Conservation (phyloP, 2,797 vertebrate genomes). For the Oryzias sinensis region DNA sequence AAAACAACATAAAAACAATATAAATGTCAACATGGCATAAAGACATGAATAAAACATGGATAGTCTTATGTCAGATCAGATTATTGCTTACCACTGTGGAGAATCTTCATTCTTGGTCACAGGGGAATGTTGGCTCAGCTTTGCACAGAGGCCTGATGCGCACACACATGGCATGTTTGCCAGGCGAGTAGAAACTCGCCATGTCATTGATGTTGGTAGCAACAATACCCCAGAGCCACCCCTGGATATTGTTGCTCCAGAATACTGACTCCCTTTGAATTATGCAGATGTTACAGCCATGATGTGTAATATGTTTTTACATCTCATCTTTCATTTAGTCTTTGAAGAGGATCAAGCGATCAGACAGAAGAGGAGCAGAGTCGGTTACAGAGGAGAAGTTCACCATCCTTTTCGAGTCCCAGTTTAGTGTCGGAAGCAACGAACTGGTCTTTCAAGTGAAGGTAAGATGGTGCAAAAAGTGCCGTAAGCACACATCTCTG, state of each 20-base stretch:
- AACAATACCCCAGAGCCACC: constrained; percentile 4
- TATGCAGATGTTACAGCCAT: constrained; percentile 12
- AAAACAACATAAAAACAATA: too few species aligned
- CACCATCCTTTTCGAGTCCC: constrained; percentile 95
- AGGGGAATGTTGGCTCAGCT: neutral
- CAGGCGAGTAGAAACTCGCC: neutral
- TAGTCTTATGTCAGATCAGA: too few species aligned
- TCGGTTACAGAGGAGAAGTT: constrained; percentile 98
- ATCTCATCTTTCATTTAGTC: constrained; percentile 73
- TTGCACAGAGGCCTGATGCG: neutral
- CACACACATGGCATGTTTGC: constrained; percentile 3
- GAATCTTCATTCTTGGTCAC: neutral
- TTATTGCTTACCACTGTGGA: too few species aligned
- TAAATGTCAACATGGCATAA: too few species aligned
- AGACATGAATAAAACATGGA: too few species aligned
- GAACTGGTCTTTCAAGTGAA: constrained; percentile 98
- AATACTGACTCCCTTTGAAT: constrained; percentile 18
- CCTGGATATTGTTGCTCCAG: constrained; percentile 26
- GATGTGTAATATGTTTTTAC: neutral
- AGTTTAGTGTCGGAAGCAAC: constrained; percentile 96
- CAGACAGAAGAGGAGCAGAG: constrained; percentile 92
- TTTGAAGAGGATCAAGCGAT: constrained; percentile 95
- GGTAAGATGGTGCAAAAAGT: constrained; percentile 64
- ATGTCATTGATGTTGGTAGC: constrained; percentile 14
- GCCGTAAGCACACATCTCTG: neutral